Conservation (phyloP, 2,888 invertebrate genomes). For the Agelastica alni region DNA sequence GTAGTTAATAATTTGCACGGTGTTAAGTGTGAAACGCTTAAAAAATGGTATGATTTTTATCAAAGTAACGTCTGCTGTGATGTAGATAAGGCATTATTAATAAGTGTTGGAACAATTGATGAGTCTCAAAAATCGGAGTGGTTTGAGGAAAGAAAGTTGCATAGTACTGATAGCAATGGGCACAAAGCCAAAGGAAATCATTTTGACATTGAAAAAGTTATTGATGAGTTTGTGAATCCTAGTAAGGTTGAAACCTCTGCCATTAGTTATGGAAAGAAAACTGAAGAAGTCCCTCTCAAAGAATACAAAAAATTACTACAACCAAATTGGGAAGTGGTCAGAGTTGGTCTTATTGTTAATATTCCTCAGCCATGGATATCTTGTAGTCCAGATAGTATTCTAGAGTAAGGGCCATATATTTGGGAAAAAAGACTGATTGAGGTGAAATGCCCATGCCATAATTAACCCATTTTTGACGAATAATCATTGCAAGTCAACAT, state of each 20-base stretch:
- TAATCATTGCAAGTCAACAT: not conserved
- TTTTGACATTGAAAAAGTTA: not conserved
- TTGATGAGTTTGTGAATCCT: not conserved
- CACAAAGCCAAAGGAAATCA: not conserved
- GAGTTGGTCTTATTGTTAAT: not conserved
- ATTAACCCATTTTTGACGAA: not conserved
- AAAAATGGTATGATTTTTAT: not conserved
- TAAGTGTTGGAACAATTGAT: not conserved
- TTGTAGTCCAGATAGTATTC: not conserved
- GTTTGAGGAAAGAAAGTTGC: not conserved
- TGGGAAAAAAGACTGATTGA: not conserved
- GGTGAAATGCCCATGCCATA: not conserved
- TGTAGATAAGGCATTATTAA: not conserved
- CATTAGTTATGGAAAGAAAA: not conserved
- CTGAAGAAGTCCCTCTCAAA: not conserved
- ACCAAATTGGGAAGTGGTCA: not conserved
- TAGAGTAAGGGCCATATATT: not conserved
- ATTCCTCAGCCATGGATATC: not conserved
- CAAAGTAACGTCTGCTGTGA: not conserved
- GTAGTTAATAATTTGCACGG: no score
- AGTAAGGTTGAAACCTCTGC: not conserved
- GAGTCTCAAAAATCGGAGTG: not conserved
- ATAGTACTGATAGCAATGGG: not conserved
- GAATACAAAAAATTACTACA: not conserved
- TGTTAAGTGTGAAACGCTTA: not conserved